Evolutionary conservation across 2,113 vertebrate species (phyloP), one percentile per base, ranked within the genome.

Genomic region (Pelusios castaneus): DNA sequence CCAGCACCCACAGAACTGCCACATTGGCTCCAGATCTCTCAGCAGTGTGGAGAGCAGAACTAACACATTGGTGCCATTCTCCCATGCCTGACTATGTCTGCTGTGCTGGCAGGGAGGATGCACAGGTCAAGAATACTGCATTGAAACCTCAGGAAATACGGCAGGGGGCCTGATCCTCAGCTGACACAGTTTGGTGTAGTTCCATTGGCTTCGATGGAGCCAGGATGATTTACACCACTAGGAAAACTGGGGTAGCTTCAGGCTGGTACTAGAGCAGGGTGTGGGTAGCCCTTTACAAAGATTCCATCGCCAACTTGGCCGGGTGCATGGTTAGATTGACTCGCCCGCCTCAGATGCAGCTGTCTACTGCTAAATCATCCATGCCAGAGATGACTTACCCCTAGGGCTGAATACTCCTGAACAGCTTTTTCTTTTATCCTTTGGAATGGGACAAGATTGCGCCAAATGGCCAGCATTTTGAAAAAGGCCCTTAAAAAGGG

Each of bases 1-100:
- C 11, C n/a, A 67, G 58, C 31, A 47, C 31, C 41, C 29, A 55
- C 0, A 3, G 7, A 82, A 7, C 1, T 0, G 14, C 43, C 89
- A 91, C 29, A 1, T 2, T 70, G 52, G 89, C 16, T 10, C 29
- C 27, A 41, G n/a, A 67, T 38, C 19, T 27, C 84, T 80, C 73
- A 85, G 58, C 16, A 38, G 24, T 38, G 41, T 54, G 31, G 11
- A n/a, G 82, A 55, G 45, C 55, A 55, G 80, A 87, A 2, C 16
- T 73, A 55, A 34, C 85, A 78, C 10, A 38, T 47, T n/a, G 3
- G 5, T 51, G 78, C 67, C 73, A 43, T 27, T 83, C 29, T 16
- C n/a, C 38, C 67, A 73, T 41, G n/a, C 38, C 38, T 41, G 21
- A 41, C 10, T 25, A 11, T 24, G n/a, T 24, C n/a, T 73, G n/a